These are phyloP conservation scores for Metacarcinus magister DNA, from an alignment of 2,888 invertebrate species.

Conservation along the genomic window DNA sequence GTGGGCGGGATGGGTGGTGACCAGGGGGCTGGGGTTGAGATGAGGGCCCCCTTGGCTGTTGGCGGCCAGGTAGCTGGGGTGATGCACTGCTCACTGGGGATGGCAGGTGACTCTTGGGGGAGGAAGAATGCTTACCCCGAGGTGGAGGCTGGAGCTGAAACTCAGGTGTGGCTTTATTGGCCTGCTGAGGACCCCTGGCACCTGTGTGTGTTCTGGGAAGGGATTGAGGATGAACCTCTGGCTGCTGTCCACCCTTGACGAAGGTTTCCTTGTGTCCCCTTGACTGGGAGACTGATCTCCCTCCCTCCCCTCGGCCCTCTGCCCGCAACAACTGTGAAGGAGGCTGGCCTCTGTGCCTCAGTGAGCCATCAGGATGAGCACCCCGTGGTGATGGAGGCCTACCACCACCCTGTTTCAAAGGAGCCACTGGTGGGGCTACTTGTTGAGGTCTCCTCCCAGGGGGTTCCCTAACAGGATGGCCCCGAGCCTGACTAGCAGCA, in stretches of 20 bases:
- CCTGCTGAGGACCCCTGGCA: not conserved
- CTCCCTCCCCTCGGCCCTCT: slow-evolving; percentile 10
- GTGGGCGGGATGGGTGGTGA: not conserved
- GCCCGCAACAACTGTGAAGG: not conserved
- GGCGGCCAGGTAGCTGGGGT: slow-evolving; percentile 40
- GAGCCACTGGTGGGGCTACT: not conserved
- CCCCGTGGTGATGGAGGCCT: not conserved
- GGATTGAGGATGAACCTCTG: slow-evolving; percentile 58
- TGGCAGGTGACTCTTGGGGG: not conserved
- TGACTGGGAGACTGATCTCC: not conserved
- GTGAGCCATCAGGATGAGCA: not conserved
- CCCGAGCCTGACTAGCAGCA: not conserved
- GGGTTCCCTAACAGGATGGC: not conserved
- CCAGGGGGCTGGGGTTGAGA: not conserved
- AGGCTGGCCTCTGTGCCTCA: not conserved
- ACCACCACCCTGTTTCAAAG: not conserved
- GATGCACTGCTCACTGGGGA: not conserved
- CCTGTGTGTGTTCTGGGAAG: slow-evolving; percentile 49
- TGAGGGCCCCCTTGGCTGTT: not conserved
- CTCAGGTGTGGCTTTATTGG: not conserved
- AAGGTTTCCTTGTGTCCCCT: not conserved
- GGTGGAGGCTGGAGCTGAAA: not conserved
- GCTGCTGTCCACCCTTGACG: not conserved
- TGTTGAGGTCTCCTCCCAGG: not conserved
- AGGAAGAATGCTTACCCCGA: not conserved